Conservation (phyloP, 2,888 invertebrate genomes). For the Lobophora halterata region DNA sequence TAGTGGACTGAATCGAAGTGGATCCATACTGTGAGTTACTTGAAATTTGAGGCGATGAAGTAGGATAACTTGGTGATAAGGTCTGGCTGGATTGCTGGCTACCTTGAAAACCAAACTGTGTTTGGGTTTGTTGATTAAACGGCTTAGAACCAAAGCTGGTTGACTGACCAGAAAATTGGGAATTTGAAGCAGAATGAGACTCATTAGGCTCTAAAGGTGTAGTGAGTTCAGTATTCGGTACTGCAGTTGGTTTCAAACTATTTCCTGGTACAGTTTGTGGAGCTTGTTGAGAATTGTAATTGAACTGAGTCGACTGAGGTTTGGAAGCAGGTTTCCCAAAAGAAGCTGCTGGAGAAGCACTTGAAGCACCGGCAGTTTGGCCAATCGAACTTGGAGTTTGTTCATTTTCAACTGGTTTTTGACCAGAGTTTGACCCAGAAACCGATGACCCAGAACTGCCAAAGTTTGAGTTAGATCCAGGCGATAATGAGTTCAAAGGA, state of each 20-base stretch:
- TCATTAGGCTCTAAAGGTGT: constrained; percentile 47
- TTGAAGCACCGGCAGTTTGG: constrained; percentile 15
- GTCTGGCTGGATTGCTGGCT: constrained; percentile 17
- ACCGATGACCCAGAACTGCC: neutral
- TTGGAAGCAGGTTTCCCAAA: constrained; percentile 2
- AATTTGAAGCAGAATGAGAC: constrained; percentile 10
- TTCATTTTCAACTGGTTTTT: constrained; percentile 2
- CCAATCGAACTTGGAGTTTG: constrained; percentile 3
- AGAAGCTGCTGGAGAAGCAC: constrained; percentile 19
- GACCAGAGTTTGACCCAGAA: neutral
- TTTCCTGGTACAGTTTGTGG: constrained; percentile 4
- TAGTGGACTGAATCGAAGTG: constrained; percentile 3
- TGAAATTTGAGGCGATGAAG: constrained; percentile 15
- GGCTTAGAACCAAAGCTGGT: constrained; percentile 8
- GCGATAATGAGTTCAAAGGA: constrained; percentile 32
- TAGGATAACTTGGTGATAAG: constrained; percentile 10
- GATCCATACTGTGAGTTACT: constrained; percentile 8
- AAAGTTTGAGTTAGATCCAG: constrained; percentile 8
- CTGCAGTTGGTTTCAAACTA: constrained; percentile 8
- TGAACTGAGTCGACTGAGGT: constrained; percentile 13
- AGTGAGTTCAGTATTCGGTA: constrained; percentile 48
- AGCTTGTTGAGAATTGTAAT: constrained; percentile 8
- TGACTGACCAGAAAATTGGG: constrained; percentile 18
- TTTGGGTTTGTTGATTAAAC: constrained; percentile 6
- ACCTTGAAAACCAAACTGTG: constrained; percentile 15